Evolutionary conservation across 2,888 invertebrate genomes (phyloP).

Genomic region (Polia nebulosa): DNA sequence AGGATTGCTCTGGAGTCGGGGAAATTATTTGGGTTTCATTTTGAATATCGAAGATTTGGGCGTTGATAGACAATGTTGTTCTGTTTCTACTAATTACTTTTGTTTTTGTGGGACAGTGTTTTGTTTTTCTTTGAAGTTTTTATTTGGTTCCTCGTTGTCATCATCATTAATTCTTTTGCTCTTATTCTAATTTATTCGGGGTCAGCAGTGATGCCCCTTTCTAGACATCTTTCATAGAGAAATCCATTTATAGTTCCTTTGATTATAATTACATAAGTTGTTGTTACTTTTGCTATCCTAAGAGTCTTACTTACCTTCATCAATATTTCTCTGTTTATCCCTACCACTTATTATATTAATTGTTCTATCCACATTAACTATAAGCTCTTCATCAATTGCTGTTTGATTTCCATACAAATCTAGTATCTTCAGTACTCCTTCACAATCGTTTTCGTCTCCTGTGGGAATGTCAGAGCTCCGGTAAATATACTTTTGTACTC

Average conservation of each 20-base stretch:
- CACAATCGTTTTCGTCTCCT: conserved; percentile 5
- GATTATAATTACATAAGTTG: not conserved
- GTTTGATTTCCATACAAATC: not conserved
- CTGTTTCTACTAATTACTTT: conserved; percentile 5
- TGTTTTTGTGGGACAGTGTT: not conserved
- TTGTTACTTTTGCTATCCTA: not conserved
- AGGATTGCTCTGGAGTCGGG: conserved; percentile 41
- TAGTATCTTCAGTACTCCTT: conserved; percentile 5
- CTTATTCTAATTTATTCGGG: not conserved
- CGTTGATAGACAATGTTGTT: conserved; percentile 7
- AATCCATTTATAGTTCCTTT: too few species aligned
- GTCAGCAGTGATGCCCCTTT: not conserved
- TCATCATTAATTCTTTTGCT: conserved; percentile 1
- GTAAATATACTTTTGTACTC: conserved; percentile 69
- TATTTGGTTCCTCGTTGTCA: not conserved
- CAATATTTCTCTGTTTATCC: not conserved
- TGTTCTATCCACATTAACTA: not conserved
- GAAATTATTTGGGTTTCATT: conserved; percentile 40
- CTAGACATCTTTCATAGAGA: not conserved
- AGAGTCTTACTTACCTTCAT: not conserved
- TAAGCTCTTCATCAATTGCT: not conserved
- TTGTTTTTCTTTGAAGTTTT: not conserved
- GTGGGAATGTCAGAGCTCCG: conserved; percentile 32
- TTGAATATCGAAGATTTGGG: conserved; percentile 22
- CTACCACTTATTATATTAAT: not conserved